A percentile compares a stretch with the other conserved stretches of the same genome.
Evolutionary conservation across 2,113 vertebrate genomes (phyloP).

Genomic region (Microtus ochrogaster): DNA sequence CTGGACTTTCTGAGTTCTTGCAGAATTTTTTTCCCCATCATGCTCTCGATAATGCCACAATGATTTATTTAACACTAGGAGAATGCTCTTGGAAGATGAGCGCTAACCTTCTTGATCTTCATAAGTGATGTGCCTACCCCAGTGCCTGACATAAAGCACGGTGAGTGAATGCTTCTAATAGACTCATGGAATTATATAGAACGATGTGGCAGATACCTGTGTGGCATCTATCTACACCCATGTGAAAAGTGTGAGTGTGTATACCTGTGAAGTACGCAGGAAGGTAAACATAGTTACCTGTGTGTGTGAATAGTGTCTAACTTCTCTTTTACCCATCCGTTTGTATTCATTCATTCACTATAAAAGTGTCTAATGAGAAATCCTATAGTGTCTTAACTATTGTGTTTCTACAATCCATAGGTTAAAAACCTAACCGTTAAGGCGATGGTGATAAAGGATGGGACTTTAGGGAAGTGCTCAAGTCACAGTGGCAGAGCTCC

Average conservation of each 20-base stretch:
- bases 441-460: not conserved
- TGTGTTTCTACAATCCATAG: not conserved
- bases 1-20: not conserved
- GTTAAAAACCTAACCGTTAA: not conserved
- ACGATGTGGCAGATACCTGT: not conserved
- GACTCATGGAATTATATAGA: not conserved
- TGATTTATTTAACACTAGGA: not conserved
- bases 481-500: not conserved
- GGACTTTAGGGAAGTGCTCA: not conserved
- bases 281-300: no score
- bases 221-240: not conserved
- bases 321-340: not conserved
- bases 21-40: not conserved
- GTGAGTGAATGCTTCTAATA: not conserved
- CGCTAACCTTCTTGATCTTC: not conserved
- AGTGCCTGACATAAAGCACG: fast-evolving
- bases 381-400: not conserved
- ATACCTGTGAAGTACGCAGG: not conserved
- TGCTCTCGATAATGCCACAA: not conserved
- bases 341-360: not conserved
- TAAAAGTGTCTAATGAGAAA: not conserved
- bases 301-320: not conserved
- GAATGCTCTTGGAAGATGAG: not conserved
- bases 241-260: not conserved
- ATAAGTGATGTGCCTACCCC: not conserved